Evolutionary conservation across 1,140 invertebrate genomes (phyloP), one percentile per base, ranked within the genome.

Genomic region (Temnothorax nylanderi): DNA sequence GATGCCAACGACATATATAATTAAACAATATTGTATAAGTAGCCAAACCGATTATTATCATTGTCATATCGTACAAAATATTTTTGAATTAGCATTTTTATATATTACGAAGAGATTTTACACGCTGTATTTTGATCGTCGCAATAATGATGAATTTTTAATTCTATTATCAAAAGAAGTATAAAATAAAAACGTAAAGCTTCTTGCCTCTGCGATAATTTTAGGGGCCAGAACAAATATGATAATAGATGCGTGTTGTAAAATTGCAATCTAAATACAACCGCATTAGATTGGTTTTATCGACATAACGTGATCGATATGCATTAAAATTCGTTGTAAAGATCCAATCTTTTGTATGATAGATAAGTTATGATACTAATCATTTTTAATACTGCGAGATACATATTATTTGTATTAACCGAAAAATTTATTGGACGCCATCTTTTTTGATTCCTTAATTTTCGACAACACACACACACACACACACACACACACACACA

Each of bases 241-340:
- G 77, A 21, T 2, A 54, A 32, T 62, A 75, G 10, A 0, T 41
- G 49, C 41, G 8, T 13, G 2, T 2, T 75, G 13, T 41, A 64
- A 32, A 64, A 21, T 78, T 11, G 37, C 49, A 85, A 34, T 64
- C n/a, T n/a, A 37, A 13, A 37, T 26, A 69, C n/a, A 80, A 77
- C 26, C 37, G 75, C 32, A 44, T 80, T 47, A 16, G 41, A 69
- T 47, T 10, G 2, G 2, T 49, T 69, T 69, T 87, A n/a, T 49
- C 21, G 11, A 56, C n/a, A 37, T 37, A 87, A 72, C 51, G 44
- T 80, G 21, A 26, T 77, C 88, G 74, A 87, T 85, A 88, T 87
- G 60, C 72, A 71, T 80, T 64, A 74, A 84, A 58, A 62, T 88
- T 88, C 89, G 69, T 90, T 90, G 74, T 89, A 74, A 71, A 44